Percentiles rank a stretch among this genome's conserved stretches.
Evolutionary conservation across 1,140 invertebrate genomes (phyloP).

Genomic region (Drosophila novamexicana): DNA sequence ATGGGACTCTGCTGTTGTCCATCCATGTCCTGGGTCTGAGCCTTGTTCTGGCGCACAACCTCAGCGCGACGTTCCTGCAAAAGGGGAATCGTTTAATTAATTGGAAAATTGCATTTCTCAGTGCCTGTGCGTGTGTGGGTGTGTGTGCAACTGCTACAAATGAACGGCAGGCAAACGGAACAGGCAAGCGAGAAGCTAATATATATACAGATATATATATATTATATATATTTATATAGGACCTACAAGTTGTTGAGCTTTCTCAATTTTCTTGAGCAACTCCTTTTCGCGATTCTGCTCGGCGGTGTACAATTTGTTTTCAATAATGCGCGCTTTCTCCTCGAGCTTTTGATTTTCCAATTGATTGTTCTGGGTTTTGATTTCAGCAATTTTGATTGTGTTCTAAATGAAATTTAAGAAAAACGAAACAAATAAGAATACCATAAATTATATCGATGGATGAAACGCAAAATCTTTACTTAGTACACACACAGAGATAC

Average conservation of each 20-base stretch:
- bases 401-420: conserved; percentile 85
- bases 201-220: conserved; percentile 8
- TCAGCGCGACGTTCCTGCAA: conserved; percentile 93
- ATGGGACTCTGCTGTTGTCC: conserved; percentile 69
- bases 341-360: conserved; percentile 87
- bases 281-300: conserved; percentile 92
- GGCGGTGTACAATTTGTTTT: conserved; percentile 90
- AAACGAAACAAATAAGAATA: conserved; percentile 51
- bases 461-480: conserved; percentile 40
- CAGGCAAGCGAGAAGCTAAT: conserved; percentile 22
- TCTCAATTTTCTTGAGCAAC: conserved; percentile 91
- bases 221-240: conserved; percentile 3
- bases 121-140: neutral
- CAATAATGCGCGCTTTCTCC: conserved; percentile 89
- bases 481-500: conserved; percentile 29
- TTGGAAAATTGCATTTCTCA: neutral
- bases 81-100: neutral
- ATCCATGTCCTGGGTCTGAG: conserved; percentile 78
- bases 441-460: conserved; percentile 51
- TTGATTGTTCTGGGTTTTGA: conserved; percentile 87
- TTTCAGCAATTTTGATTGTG: conserved; percentile 88
- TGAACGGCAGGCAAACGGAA: conserved; percentile 44
- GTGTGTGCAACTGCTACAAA: conserved; percentile 33
- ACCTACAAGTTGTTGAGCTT: conserved; percentile 91
- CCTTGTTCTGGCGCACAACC: conserved; percentile 93